Conservation (phyloP, 1,140 invertebrate genomes). For the Stratiolaelaps scimitus region DNA sequence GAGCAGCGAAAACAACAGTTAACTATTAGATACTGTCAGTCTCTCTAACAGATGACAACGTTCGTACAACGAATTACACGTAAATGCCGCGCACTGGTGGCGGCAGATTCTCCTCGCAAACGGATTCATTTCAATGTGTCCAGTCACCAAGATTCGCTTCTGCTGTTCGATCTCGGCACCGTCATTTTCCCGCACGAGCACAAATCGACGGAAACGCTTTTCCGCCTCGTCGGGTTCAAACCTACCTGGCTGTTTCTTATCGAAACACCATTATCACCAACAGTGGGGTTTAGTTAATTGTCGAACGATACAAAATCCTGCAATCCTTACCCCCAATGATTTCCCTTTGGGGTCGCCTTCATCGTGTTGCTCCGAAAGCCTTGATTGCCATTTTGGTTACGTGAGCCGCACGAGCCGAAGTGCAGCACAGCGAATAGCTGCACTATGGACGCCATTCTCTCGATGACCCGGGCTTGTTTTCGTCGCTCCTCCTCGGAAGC, state of each 20-base stretch:
- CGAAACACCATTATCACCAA: too few relatives aligned
- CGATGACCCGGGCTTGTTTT: constrained; percentile 49
- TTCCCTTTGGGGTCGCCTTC: constrained; percentile 68
- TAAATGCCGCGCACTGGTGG: constrained; percentile 28
- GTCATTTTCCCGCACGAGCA: too few relatives aligned
- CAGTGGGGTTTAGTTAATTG: too few relatives aligned
- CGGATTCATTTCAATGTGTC: too few relatives aligned
- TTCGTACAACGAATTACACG: constrained; percentile 7
- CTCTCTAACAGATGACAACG: constrained; percentile 1
- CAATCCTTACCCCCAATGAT: constrained; percentile 68
- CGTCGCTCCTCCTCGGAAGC: constrained; percentile 14
- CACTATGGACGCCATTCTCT: constrained; percentile 67
- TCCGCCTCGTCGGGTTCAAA: too few relatives aligned
- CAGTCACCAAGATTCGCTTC: too few relatives aligned
- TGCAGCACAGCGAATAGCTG: constrained; percentile 86
- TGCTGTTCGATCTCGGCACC: too few relatives aligned
- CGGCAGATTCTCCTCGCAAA: too few relatives aligned
- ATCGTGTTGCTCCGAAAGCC: constrained; percentile 62
- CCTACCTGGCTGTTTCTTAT: too few relatives aligned
- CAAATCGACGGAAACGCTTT: too few relatives aligned
- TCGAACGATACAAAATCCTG: not conserved
- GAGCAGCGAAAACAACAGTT: constrained; percentile 33
- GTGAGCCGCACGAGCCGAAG: constrained; percentile 59
- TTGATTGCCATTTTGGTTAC: constrained; percentile 39
- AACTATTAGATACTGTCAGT: constrained; percentile 8